A percentile compares a stretch with the other conserved stretches of the same genome.
These are phyloP conservation scores for Acrocyrtus sp. DNA, from an alignment of 2,888 invertebrate species.

Conservation along the genomic window DNA sequence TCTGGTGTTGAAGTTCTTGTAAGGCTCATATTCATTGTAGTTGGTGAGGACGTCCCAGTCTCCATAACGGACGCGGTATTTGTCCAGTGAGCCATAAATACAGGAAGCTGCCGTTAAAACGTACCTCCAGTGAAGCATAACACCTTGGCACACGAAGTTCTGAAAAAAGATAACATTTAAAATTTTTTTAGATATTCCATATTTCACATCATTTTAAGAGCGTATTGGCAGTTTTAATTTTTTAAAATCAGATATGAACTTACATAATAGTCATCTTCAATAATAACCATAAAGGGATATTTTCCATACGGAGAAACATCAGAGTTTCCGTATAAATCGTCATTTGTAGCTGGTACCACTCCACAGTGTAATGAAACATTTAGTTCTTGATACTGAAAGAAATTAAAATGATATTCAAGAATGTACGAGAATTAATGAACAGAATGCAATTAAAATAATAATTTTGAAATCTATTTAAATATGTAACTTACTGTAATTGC, in stretches of 20 bases:
- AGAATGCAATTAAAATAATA: slow-evolving; percentile 9
- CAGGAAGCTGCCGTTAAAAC: slow-evolving; percentile 57
- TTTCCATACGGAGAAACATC: slow-evolving; percentile 54
- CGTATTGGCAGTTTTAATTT: neutral
- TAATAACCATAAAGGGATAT: slow-evolving; percentile 55
- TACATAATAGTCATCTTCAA: slow-evolving; percentile 61
- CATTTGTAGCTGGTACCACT: slow-evolving; percentile 55
- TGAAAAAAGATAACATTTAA: slow-evolving; percentile 21
- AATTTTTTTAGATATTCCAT: neutral
- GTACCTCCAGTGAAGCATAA: slow-evolving; percentile 51
- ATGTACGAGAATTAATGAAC: neutral
- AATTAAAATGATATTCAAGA: slow-evolving; percentile 9
- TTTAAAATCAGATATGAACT: slow-evolving; percentile 15
- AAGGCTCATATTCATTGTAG: slow-evolving; percentile 60
- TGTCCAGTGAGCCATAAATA: slow-evolving; percentile 51
- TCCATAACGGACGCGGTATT: slow-evolving; percentile 53
- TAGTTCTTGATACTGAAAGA: slow-evolving; percentile 53
- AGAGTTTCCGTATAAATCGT: slow-evolving; percentile 48
- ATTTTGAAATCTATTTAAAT: slow-evolving; percentile 8
- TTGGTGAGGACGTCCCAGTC: slow-evolving; percentile 61
- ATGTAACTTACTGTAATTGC: slow-evolving; percentile 53
- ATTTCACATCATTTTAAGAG: neutral
- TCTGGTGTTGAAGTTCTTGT: slow-evolving; percentile 57
- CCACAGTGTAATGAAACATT: slow-evolving; percentile 56
- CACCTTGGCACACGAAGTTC: slow-evolving; percentile 60